Evolutionary conservation across 2,797 vertebrate genomes (phyloP).

Genomic region (Dromococcyx pavoninus): DNA sequence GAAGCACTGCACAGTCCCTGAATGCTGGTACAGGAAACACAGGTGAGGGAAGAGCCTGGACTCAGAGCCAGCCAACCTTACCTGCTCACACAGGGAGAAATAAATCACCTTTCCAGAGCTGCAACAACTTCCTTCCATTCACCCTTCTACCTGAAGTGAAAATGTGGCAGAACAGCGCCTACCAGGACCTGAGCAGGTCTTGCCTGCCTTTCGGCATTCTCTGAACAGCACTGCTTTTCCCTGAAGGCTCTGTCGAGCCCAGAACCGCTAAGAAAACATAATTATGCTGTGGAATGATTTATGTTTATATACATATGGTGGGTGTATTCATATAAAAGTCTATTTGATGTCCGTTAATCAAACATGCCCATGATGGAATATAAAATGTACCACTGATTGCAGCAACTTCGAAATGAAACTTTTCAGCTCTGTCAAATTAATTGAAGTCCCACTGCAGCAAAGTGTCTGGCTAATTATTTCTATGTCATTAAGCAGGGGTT

Average conservation of each 20-base stretch:
- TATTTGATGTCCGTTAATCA: not conserved
- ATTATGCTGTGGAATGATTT: not conserved
- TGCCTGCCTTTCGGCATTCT: accelerated
- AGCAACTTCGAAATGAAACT: not conserved
- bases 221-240: not conserved
- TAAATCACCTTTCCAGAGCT: not conserved
- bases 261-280: not conserved
- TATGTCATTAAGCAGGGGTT: not conserved
- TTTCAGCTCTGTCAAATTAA: not conserved
- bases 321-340: not conserved
- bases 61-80: not conserved
- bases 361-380: not conserved
- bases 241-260: not conserved
- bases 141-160: not conserved
- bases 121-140: not conserved
- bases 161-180: not conserved
- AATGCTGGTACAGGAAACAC: not conserved
- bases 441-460: not conserved
- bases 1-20: not conserved
- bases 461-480: constrained; percentile 24
- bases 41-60: not conserved
- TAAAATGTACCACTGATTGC: not conserved
- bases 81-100: not conserved
- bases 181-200: accelerated
- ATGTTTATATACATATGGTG: not conserved